Percentiles rank a stretch among this genome's conserved stretches.
phyloP scores from a whole-genome alignment of 2,888 invertebrate genomes.

The Tenthredo mesomela region DNA sequence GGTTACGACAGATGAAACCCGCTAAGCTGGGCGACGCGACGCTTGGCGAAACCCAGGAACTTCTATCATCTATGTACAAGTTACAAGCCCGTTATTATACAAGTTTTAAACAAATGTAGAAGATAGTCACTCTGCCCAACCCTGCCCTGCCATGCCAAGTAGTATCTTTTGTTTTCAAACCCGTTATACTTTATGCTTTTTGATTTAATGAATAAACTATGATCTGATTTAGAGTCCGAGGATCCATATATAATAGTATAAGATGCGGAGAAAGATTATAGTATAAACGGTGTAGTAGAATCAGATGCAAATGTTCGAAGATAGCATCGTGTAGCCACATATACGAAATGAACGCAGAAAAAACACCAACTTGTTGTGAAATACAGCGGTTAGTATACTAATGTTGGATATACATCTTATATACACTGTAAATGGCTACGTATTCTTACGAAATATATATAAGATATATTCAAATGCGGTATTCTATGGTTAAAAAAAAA shows the following conservation, averaged over 20 bases:
- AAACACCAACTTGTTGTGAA: background rate
- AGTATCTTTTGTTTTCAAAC: background rate
- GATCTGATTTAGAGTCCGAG: slow-evolving; percentile 5
- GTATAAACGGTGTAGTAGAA: background rate
- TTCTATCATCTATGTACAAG: background rate
- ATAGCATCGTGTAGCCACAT: slow-evolving; percentile 20
- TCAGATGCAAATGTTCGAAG: slow-evolving; percentile 12
- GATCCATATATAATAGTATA: background rate
- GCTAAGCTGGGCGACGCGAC: background rate
- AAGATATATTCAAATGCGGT: background rate
- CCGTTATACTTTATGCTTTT: background rate
- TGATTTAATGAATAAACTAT: slow-evolving; percentile 20
- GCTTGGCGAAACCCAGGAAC: slow-evolving; percentile 31
- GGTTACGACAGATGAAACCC: slow-evolving; percentile 40
- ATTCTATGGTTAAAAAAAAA: background rate
- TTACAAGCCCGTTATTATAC: slow-evolving; percentile 27
- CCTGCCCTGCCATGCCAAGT: no score
- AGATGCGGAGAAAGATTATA: background rate
- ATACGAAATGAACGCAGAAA: background rate
- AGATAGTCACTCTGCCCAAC: background rate
- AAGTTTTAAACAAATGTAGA: slow-evolving; percentile 34
- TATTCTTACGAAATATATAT: background rate
- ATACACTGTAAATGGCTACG: background rate
- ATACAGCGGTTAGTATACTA: background rate
- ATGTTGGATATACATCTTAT: background rate